Base-by-base conservation (phyloP, 1,140 invertebrate genomes). In the Musca vetustissima region DNA sequence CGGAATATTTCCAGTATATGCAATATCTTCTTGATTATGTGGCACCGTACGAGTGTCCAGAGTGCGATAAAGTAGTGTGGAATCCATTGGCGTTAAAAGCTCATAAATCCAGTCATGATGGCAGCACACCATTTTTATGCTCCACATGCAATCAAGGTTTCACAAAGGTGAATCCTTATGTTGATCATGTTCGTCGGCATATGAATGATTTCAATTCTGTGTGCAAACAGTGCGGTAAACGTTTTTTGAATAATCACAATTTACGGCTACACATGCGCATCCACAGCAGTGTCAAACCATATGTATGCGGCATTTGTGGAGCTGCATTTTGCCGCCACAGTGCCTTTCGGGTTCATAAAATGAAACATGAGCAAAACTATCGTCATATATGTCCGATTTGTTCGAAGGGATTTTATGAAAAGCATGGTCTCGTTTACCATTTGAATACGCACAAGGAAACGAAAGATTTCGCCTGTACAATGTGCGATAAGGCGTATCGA, bases 181-280 rank as follows among this genome's bases (percentile, higher is more conserved):
- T 24, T 11, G 19, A 78, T 24, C 77, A 79, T 25, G 74, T 78
- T 49, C 64, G 78, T 9, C 71, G 77, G 0, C 77, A 79, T 55
- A 55, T 75, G 0, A 64, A 69, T 6, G 77, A 79, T 47, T 76
- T 79, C 13, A 75, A 75, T 0, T 79, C 75, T 49, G 72, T 72
- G 14, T 79, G 77, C 50, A 74, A 78, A 52, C 70, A 75, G 65
- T 79, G 77, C 49, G 76, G 77, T 49, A 79, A 79, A 55, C 67
- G 70, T 22, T 77, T 79, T 11, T 75, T 78, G 32, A 80, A 75
- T 1, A 75, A 75, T 64, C 78, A 76, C 11, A 74, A 80, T 72
- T 75, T 80, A 70, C 50, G 17, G 21, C 50, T 17, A 24, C 69
- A 70, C 43, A 47, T 55, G 57, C 69, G 66, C 15, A 47, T 17